Percentiles rank a stretch among this genome's conserved stretches.
Conservation (phyloP, 2,888 invertebrate species). For the Lasioglossum morio region DNA sequence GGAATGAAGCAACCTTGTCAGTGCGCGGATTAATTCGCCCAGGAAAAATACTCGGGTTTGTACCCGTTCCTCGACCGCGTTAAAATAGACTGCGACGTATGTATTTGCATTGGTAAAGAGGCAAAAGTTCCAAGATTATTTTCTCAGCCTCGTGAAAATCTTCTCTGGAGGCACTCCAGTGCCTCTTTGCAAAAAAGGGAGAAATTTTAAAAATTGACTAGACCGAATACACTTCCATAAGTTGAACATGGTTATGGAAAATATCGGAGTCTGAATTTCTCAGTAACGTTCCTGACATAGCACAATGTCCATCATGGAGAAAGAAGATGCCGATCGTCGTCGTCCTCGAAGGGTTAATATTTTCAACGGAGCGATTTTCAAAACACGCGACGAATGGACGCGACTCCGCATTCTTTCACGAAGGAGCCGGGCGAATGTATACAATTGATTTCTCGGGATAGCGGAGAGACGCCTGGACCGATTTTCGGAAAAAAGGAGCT, state of each 20-base stretch:
- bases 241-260: too few relatives aligned
- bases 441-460: conserved; percentile 29
- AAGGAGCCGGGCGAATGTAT: not conserved
- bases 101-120: not conserved
- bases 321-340: too few relatives aligned
- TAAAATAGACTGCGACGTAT: not conserved
- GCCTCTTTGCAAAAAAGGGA: not conserved
- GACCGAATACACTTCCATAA: too few relatives aligned
- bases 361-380: conserved; percentile 25
- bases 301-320: too few relatives aligned
- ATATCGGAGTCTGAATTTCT: too few relatives aligned
- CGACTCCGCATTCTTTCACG: conserved; percentile 3
- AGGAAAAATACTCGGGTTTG: conserved; percentile 18
- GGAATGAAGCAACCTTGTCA: conserved; percentile 37
- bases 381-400: not conserved
- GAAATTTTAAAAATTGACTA: not conserved
- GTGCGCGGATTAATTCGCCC: conserved; percentile 24
- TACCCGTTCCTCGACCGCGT: not conserved
- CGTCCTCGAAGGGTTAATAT: not conserved
- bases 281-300: too few relatives aligned
- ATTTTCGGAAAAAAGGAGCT: conserved; percentile 20
- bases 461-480: not conserved
- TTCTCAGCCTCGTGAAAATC: too few relatives aligned
- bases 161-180: not conserved
- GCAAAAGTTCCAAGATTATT: not conserved